A percentile compares a stretch with the other conserved stretches of the same genome.
phyloP scores from a whole-genome alignment of 1,140 invertebrate species.

The Drosophila murphyi region DNA sequence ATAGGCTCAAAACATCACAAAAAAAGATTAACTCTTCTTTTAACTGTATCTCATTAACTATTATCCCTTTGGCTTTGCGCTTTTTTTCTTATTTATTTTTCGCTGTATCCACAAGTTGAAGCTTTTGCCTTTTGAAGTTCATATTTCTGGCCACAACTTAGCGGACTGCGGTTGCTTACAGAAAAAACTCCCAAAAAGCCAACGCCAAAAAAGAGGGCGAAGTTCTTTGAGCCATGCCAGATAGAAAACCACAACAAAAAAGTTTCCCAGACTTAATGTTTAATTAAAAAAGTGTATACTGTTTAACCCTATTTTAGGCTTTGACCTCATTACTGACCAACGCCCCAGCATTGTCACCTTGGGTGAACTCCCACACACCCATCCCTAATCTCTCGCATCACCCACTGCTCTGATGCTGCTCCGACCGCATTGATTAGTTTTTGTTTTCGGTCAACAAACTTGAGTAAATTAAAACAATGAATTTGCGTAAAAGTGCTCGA shows the following conservation, averaged over 20 bases:
- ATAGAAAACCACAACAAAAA: constrained; percentile 51
- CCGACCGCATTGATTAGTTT: constrained; percentile 71
- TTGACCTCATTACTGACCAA: constrained; percentile 42
- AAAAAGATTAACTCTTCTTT: constrained; percentile 27
- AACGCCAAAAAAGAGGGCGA: constrained; percentile 15
- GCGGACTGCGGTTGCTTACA: constrained; percentile 44
- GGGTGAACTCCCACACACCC: background rate
- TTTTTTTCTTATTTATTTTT: constrained; percentile 14
- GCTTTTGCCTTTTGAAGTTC: constrained; percentile 48
- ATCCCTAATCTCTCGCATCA: background rate
- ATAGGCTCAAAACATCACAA: background rate
- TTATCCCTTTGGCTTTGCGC: constrained; percentile 19
- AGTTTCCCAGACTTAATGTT: constrained; percentile 58
- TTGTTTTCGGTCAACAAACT: constrained; percentile 82
- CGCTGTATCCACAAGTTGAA: constrained; percentile 32
- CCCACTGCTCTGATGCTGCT: background rate
- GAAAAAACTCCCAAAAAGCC: constrained; percentile 26
- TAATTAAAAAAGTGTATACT: constrained; percentile 66
- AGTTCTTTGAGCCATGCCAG: constrained; percentile 23
- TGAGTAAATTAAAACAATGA: constrained; percentile 82
- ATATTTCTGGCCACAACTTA: constrained; percentile 61
- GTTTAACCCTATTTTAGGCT: constrained; percentile 58
- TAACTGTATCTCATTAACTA: constrained; percentile 39
- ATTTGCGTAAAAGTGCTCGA: constrained; percentile 75
- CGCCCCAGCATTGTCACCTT: constrained; percentile 56